Conservation (phyloP, 2,797 vertebrate genomes). For the Gallinago nigripennis region DNA sequence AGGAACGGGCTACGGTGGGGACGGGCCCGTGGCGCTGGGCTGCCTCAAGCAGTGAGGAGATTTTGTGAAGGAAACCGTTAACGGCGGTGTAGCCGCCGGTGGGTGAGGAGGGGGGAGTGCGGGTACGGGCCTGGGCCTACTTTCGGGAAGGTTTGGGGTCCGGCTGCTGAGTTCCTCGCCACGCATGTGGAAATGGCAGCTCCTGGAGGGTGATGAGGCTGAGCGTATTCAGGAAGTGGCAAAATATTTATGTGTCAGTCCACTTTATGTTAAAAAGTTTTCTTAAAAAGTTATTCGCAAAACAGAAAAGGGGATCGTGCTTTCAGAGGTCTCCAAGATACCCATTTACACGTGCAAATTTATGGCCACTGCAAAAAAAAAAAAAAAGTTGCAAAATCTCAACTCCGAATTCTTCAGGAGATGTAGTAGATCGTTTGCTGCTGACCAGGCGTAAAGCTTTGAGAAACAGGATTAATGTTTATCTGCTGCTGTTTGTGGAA, state of each 20-base stretch:
- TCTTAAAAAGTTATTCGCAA: fast-evolving
- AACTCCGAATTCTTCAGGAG: fast-evolving
- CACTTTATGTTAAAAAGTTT: fast-evolving
- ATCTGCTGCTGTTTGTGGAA: fast-evolving
- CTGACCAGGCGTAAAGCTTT: not conserved
- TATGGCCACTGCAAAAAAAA: fast-evolving
- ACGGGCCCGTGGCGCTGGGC: not conserved
- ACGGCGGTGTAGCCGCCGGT: fast-evolving
- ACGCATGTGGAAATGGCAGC: fast-evolving
- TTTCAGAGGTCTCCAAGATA: fast-evolving
- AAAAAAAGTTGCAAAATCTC: not conserved
- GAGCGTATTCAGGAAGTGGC: fast-evolving
- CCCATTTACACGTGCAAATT: fast-evolving
- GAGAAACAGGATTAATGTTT: conserved; percentile 15
- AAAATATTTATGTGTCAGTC: fast-evolving
- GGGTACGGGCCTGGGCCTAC: no score
- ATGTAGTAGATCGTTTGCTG: fast-evolving
- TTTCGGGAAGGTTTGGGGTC: fast-evolving
- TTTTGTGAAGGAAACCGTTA: fast-evolving
- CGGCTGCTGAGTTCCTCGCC: fast-evolving
- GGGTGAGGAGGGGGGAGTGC: not conserved
- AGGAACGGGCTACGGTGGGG: no score
- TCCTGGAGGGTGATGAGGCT: fast-evolving
- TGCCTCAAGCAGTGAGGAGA: fast-evolving
- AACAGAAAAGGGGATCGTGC: fast-evolving